phyloP scores from a whole-genome alignment of 2,888 invertebrate genomes.

The Galeruca laticollis region DNA sequence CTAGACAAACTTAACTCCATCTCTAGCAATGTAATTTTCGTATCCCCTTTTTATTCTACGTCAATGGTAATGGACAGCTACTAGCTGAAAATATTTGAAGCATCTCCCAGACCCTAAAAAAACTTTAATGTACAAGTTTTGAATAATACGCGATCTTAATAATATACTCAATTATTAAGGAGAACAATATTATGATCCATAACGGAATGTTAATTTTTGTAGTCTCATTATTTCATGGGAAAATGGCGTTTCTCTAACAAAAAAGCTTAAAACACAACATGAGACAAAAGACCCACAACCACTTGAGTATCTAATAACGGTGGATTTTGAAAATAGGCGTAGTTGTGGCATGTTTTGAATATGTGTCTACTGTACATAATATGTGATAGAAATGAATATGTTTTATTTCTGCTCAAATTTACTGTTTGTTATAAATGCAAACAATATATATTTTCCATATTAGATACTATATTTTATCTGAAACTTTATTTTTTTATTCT shows the following conservation, averaged over 20 bases:
- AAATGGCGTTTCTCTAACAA: neutral
- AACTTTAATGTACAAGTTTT: constrained; percentile 3
- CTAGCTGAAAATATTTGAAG: neutral
- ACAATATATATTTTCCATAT: no score
- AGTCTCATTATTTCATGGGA: neutral
- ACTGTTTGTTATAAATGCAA: neutral
- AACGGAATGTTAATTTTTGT: constrained; percentile 3
- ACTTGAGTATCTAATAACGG: neutral
- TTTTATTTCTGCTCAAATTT: neutral
- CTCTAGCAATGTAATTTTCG: neutral
- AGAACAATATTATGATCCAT: neutral
- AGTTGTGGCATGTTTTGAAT: neutral
- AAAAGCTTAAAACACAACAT: neutral
- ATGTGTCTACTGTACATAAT: neutral
- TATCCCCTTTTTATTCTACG: neutral
- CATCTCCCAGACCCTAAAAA: neutral
- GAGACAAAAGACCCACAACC: neutral
- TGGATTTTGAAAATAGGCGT: neutral
- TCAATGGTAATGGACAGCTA: neutral
- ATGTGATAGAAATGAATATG: neutral
- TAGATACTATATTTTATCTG: constrained; percentile 9
- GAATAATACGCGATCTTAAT: neutral
- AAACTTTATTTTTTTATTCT: no score
- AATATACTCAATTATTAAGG: neutral
- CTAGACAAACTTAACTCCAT: no score